Conservation (phyloP, 2,797 vertebrate species). For the Xenentodon cancila region DNA sequence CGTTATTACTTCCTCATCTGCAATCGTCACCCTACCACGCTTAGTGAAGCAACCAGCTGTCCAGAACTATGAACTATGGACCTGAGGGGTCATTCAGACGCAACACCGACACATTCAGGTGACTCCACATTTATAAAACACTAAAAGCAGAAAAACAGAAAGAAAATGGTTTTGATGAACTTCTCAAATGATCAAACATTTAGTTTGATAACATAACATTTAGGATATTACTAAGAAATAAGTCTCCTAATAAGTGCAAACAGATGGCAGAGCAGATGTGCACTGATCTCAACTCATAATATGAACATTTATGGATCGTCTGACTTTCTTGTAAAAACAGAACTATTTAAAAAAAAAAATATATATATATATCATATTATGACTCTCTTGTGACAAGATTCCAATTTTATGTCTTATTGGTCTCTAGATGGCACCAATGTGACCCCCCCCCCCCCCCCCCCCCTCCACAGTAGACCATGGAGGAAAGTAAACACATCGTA, state of each 20-base stretch:
- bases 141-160: too few relatives aligned
- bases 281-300: not conserved
- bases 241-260: not conserved
- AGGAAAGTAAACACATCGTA: constrained; percentile 9
- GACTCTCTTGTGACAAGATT: constrained; percentile 11
- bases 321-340: constrained; percentile 7
- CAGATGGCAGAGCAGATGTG: not conserved
- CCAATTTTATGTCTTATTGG: not conserved
- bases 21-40: too few relatives aligned
- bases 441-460: not conserved
- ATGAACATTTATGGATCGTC: not conserved
- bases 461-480: not conserved
- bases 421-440: constrained; percentile 9
- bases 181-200: too few relatives aligned
- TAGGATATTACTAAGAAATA: too few relatives aligned
- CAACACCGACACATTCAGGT: too few relatives aligned
- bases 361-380: constrained; percentile 1
- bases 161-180: too few relatives aligned
- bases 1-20: too few relatives aligned
- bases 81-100: too few relatives aligned
- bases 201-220: too few relatives aligned
- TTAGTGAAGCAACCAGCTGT: too few relatives aligned
- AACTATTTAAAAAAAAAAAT: constrained; percentile 1
- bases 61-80: too few relatives aligned
- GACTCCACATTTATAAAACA: too few relatives aligned